Base-by-base conservation (phyloP, 2,797 vertebrate species). In the Mus caroli region DNA sequence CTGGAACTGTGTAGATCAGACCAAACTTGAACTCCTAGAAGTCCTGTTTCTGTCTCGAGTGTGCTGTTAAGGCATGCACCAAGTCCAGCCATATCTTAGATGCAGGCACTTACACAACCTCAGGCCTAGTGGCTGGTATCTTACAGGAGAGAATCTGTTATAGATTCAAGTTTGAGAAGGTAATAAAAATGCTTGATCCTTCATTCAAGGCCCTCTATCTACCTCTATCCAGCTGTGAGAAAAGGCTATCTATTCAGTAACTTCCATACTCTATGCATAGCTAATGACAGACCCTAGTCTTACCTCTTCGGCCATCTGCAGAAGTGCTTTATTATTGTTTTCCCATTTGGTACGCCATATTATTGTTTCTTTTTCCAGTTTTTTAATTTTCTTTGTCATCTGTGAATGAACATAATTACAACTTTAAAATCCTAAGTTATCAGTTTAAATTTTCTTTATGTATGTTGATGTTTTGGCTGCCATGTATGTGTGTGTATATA, bases 301-400 rank as follows among this genome's bases (percentile, higher is more conserved):
- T 97, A 99, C 99, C 99, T 99, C 99, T 98, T 99, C 99, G n/a
- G 99, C 99, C 99, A 99, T 99, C 97, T 99, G 99, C 97, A 99
- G 98, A 98, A 99, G 99, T 9, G 99, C 99, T 98, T 99, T 99
- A 98, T 99, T 99, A 97, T 99, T 99, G 83, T 99, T 99, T 98
- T 99, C 99, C 99, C 99, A 99, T 96, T 99, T 99, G 95, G 99
- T 99, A 88, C 99, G 99, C 99, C 99, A 99, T 95, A 99, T 98
- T 56, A 99, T 99, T 0, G 99, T 99, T 98, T 99, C 99, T 98
- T 99, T 99, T 98, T 99, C 99, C 98, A 99, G 98, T 98, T 99
- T 99, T 98, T 99, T 99, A 96, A 99, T 99, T 98, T 99, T 99
- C 98, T 99, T 99, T 0, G 99, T 99, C 99, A 99, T 99, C 99